Conservation (phyloP, 1,140 invertebrate genomes). For the Caenorhabditis tropicalis region DNA sequence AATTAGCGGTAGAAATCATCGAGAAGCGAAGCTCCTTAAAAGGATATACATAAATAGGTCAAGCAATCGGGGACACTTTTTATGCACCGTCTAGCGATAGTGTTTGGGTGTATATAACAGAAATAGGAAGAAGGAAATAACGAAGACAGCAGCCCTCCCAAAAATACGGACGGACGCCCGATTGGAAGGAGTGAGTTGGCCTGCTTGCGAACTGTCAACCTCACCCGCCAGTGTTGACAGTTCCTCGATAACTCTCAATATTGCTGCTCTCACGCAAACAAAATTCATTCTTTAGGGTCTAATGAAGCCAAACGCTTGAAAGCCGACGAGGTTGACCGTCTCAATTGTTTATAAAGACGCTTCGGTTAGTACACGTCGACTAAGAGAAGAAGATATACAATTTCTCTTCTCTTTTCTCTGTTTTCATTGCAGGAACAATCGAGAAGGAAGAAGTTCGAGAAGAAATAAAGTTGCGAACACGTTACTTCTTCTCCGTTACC, state of each 20-base stretch:
- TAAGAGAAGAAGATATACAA: not conserved
- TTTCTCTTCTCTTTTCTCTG: not conserved
- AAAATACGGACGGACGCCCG: slow-evolving; percentile 32
- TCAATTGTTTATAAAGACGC: not conserved
- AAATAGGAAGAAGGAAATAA: not conserved
- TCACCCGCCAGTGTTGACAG: slow-evolving; percentile 43
- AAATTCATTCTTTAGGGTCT: not conserved
- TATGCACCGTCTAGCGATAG: slow-evolving; percentile 18
- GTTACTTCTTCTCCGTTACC: not conserved
- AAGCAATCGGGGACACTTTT: slow-evolving; percentile 44
- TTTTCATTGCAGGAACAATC: not conserved
- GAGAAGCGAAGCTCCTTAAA: not conserved
- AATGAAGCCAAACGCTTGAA: not conserved
- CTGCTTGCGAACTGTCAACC: slow-evolving; percentile 42
- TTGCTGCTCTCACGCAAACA: slow-evolving; percentile 23
- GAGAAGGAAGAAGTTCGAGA: not conserved
- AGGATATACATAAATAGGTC: slow-evolving; percentile 36
- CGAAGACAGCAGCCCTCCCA: not conserved
- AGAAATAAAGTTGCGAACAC: not conserved
- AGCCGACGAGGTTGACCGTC: not conserved
- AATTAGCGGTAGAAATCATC: not conserved
- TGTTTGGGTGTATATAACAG: slow-evolving; percentile 4
- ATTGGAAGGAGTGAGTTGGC: slow-evolving; percentile 38
- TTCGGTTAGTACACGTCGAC: not conserved
- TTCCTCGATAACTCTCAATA: slow-evolving; percentile 18